These are phyloP conservation scores for Cryptomyrus ogoouensis DNA, from an alignment of 2,113 vertebrate genomes.

Conservation along the genomic window DNA sequence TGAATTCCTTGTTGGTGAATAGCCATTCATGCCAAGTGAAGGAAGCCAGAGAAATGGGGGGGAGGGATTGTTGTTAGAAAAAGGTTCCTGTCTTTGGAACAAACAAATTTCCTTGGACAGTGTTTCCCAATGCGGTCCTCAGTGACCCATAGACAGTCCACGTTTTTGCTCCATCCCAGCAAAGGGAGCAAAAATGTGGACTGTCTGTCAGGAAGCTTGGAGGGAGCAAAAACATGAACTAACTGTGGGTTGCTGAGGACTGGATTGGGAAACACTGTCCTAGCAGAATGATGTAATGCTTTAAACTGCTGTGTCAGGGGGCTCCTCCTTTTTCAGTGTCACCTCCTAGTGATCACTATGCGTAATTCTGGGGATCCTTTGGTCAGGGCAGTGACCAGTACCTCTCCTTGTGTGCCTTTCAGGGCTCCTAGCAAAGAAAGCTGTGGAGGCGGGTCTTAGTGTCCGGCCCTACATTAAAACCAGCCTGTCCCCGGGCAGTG, in stretches of 20 bases:
- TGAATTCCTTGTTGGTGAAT: neutral
- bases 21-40: neutral
- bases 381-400: neutral
- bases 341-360: neutral
- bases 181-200: neutral
- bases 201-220: neutral
- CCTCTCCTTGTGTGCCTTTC: conserved; percentile 25
- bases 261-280: neutral
- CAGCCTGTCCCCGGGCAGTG: conserved; percentile 92
- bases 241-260: neutral
- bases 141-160: too few relatives aligned
- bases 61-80: neutral
- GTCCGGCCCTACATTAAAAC: conserved; percentile 97
- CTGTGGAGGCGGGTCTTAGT: conserved; percentile 72
- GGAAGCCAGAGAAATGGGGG: neutral
- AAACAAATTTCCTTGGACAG: neutral
- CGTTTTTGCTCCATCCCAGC: too few relatives aligned
- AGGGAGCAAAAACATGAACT: neutral
- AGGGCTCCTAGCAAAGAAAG: conserved; percentile 92
- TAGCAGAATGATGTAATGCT: neutral
- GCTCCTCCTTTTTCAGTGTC: neutral
- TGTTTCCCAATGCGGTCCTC: neutral
- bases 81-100: neutral
- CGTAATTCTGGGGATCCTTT: neutral
- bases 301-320: neutral